A percentile compares a stretch with the other conserved stretches of the same genome.
Evolutionary conservation across 1,140 invertebrate genomes (phyloP).

Genomic region (Nasonia giraulti): DNA sequence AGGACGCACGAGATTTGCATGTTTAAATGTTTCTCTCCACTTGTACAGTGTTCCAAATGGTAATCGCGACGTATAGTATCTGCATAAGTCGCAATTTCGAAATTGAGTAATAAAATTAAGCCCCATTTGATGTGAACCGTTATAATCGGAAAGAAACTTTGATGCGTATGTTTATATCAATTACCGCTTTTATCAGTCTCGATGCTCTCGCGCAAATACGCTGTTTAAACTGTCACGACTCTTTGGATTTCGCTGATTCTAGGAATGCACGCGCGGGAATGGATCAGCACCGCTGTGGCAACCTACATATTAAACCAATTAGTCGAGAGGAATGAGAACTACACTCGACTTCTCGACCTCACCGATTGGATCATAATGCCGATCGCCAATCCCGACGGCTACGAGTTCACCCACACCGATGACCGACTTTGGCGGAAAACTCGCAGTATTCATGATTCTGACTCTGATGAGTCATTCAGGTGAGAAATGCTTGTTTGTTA

Average conservation of each 20-base stretch:
- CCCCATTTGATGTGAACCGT: too few species aligned
- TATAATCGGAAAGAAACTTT: too few species aligned
- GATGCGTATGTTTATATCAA: too few species aligned
- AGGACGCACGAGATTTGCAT: neutral
- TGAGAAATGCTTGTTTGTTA: neutral
- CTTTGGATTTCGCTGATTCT: conserved; percentile 63
- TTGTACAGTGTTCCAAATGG: too few species aligned
- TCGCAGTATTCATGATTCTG: conserved; percentile 74
- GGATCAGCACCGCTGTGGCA: conserved; percentile 91
- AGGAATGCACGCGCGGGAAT: conserved; percentile 93
- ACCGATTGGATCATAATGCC: conserved; percentile 90
- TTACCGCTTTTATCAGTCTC: too few species aligned
- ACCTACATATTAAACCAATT: conserved; percentile 89
- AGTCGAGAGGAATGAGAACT: conserved; percentile 81
- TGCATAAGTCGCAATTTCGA: too few species aligned
- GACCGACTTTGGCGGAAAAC: conserved; percentile 92
- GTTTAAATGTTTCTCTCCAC: too few species aligned
- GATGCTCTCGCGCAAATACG: too few species aligned
- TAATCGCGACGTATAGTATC: too few species aligned
- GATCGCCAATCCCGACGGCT: conserved; percentile 91
- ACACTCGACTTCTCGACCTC: conserved; percentile 81
- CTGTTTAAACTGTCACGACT: too few species aligned
- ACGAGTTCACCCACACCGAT: conserved; percentile 84
- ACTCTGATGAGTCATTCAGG: conserved; percentile 67
- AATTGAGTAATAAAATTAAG: too few species aligned